A percentile compares a stretch with the other conserved stretches of the same genome.
Conservation (phyloP, 2,888 invertebrate genomes). For the Itoplectis maculator region DNA sequence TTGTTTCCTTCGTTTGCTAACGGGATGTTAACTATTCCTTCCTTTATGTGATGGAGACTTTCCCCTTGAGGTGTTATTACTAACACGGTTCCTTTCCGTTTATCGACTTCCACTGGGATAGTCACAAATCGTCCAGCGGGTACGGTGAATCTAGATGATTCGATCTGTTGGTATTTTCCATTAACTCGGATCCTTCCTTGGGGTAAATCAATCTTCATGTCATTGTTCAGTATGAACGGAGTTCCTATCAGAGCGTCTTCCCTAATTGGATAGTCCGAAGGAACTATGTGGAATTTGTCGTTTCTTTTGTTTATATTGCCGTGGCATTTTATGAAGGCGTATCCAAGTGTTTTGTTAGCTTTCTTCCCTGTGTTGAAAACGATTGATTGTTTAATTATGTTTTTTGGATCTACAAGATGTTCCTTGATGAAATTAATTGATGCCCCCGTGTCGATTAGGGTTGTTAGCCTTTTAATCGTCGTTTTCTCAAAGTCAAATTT, state of each 20-base stretch:
- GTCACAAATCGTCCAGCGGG: slow-evolving; percentile 34
- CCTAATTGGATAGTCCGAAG: slow-evolving; percentile 40
- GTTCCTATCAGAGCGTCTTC: slow-evolving; percentile 46
- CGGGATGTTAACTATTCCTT: slow-evolving; percentile 36
- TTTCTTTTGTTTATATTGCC: too few species aligned
- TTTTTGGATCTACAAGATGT: slow-evolving; percentile 24
- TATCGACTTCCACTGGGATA: slow-evolving; percentile 19
- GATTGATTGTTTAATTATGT: slow-evolving; percentile 35
- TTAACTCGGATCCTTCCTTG: slow-evolving; percentile 17
- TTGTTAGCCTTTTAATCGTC: slow-evolving; percentile 20
- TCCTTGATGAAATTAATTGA: slow-evolving; percentile 39
- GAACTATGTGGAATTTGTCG: slow-evolving; percentile 37
- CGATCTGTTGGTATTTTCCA: slow-evolving; percentile 27
- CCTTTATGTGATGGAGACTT: slow-evolving; percentile 39
- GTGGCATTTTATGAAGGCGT: slow-evolving; percentile 23
- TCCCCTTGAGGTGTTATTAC: slow-evolving; percentile 44
- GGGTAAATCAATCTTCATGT: slow-evolving; percentile 37
- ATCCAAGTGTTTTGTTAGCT: slow-evolving; percentile 35
- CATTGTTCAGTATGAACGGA: slow-evolving; percentile 36
- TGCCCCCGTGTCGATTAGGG: slow-evolving; percentile 40
- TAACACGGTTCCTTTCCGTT: slow-evolving; percentile 31
- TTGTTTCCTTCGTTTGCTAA: slow-evolving; percentile 41
- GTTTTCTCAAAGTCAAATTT: slow-evolving; percentile 28
- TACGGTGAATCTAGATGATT: slow-evolving; percentile 38
- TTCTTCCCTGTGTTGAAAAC: slow-evolving; percentile 33